Conservation (phyloP, 1,140 invertebrate species). For the Lepeophtheirus salmonis region DNA sequence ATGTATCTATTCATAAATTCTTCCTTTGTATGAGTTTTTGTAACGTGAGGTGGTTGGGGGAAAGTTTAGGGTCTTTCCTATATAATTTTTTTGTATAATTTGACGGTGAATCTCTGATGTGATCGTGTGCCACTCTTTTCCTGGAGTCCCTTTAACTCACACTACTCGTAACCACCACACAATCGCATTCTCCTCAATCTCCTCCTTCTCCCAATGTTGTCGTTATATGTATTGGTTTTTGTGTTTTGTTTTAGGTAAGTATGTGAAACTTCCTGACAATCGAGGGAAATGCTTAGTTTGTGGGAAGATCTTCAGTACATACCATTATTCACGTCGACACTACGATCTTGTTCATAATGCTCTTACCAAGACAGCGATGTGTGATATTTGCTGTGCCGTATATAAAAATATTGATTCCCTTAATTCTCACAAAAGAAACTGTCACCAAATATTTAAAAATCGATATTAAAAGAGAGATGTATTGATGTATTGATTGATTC, state of each 20-base stretch:
- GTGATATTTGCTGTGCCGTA: neutral
- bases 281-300: neutral
- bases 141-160: too few species aligned
- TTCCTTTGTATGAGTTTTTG: too few species aligned
- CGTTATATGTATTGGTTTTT: neutral
- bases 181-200: neutral
- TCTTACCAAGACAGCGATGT: neutral
- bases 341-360: neutral
- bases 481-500: too few species aligned
- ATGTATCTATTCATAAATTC: too few species aligned
- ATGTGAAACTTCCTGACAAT: neutral
- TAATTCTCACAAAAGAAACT: neutral
- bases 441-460: neutral
- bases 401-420: neutral
- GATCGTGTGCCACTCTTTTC: too few species aligned
- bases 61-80: too few species aligned
- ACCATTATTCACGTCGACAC: neutral
- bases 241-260: neutral
- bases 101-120: too few species aligned
- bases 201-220: too few species aligned
- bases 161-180: too few species aligned
- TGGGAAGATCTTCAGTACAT: neutral
- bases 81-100: too few species aligned
- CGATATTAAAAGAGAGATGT: neutral
- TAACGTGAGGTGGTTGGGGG: too few species aligned